Evolutionary conservation across 2,797 vertebrate genomes (phyloP), one percentile per base, ranked within the genome.

Genomic region (Gymnodraco acuticeps): DNA sequence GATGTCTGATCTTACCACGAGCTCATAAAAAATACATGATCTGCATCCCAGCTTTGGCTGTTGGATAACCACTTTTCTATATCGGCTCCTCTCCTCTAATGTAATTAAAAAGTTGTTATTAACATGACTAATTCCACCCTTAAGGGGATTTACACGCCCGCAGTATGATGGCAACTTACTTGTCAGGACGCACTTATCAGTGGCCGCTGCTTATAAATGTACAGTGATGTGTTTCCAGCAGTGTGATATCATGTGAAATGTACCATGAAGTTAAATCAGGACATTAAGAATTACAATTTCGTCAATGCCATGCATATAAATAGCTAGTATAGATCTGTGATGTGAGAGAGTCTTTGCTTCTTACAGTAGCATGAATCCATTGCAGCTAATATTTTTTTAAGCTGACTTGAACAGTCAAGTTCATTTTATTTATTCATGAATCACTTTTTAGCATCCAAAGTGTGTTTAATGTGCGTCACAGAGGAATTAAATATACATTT

Each of bases 21-120:
- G 75, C 78, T 91, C 81, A 93, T 95, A 91, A 94, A 93, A 93
- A 88, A 90, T 91, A 72, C 86, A 94, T 92, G 89, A 89, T 83
- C 70, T 78, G 76, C 71, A 83, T 78, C 77, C 55, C 82, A 70
- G 83, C 89, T 84, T 73, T 75, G 86, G 81, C 82, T 88, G 79
- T 67, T 75, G 79, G 82, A 87, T 86, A 90, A 90, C 89, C 73
- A 74, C 78, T 73, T 72, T 76, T 80, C 61, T 84, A 75, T 87
- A 61, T 81, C 72, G 64, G 65, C 8, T 8, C 50, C 50, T 63
- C 62, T 69, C 77, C 65, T 43, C 12, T 79, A 78, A 87, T 73
- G 84, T 77, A 92, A 90, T 91, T 92, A 88, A 81, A 89, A 92
- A 86, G 82, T 85, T 82, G 66, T 78, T 78, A 87, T 88, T 86